These are phyloP conservation scores for Saxicola maurus DNA, from an alignment of 2,797 vertebrate genomes.

Conservation along the genomic window DNA sequence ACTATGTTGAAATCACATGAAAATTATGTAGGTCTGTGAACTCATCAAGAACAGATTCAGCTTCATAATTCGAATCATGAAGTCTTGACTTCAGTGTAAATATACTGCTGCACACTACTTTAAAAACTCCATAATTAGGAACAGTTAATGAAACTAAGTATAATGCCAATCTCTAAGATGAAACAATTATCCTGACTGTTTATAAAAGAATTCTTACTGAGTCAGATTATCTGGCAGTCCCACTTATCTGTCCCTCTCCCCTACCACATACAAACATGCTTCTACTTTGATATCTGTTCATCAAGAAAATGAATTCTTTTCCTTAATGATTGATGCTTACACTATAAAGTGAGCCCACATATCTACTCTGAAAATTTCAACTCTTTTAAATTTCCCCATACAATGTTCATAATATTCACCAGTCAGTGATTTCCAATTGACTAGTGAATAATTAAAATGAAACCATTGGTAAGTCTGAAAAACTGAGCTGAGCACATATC, in stretches of 20 bases:
- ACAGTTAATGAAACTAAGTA: too few species aligned
- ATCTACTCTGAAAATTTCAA: background rate
- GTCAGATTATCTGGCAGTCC: background rate
- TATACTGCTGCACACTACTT: background rate
- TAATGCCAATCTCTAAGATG: background rate
- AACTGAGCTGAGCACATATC: background rate
- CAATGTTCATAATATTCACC: background rate
- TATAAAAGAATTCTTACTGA: background rate
- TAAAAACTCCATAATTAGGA: background rate
- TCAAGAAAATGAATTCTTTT: background rate
- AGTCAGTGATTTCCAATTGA: background rate
- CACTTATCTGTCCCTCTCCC: background rate
- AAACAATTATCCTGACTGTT: background rate
- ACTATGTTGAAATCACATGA: background rate
- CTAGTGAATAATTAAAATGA: background rate
- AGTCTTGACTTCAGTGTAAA: background rate
- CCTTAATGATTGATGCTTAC: background rate
- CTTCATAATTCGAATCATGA: background rate
- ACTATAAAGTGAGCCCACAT: background rate
- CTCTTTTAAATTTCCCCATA: background rate
- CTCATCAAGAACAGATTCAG: background rate
- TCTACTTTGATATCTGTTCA: background rate
- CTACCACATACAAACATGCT: background rate
- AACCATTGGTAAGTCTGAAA: background rate
- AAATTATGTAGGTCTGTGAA: background rate